Evolutionary conservation across 2,113 vertebrate species (phyloP).

Genomic region (Anoura caudifer): DNA sequence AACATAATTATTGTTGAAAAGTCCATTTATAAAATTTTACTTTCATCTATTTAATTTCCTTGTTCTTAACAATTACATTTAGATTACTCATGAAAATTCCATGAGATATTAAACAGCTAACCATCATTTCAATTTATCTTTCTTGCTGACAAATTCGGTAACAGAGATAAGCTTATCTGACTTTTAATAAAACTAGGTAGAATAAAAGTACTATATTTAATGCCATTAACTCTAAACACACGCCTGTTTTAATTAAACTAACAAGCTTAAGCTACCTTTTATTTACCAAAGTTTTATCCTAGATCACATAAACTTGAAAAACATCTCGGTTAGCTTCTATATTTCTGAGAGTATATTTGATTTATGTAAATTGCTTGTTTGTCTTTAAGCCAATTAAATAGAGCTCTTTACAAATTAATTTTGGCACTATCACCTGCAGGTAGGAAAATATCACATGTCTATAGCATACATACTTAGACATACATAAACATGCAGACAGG

Average conservation of each 20-base stretch:
- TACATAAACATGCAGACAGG: background rate
- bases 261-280: background rate
- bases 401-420: background rate
- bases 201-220: background rate
- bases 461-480: background rate
- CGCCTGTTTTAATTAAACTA: background rate
- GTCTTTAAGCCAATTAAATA: background rate
- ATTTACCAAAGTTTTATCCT: background rate
- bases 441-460: background rate
- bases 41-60: background rate
- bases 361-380: background rate
- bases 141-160: background rate
- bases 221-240: background rate
- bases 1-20: background rate
- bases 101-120: background rate
- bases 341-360: background rate
- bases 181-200: background rate
- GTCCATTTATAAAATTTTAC: background rate
- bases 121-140: background rate
- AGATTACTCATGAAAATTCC: background rate
- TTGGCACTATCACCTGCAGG: background rate
- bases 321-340: background rate
- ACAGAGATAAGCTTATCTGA: background rate
- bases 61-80: background rate
- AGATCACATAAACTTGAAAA: background rate